These are phyloP conservation scores for Pheosia tremula DNA, from an alignment of 2,888 invertebrate genomes.

Conservation along the genomic window DNA sequence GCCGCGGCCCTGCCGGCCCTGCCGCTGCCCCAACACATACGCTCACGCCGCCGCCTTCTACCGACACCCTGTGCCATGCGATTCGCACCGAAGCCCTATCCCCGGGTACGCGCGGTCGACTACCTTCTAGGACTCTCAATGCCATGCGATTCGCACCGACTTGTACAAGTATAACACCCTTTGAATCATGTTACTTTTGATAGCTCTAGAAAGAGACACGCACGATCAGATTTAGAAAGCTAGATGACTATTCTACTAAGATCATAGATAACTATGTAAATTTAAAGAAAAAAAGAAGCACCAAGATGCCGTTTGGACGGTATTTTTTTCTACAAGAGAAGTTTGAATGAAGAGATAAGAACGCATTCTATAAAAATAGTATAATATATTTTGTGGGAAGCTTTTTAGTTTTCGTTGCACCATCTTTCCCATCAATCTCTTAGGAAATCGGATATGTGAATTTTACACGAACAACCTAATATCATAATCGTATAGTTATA, in stretches of 20 bases:
- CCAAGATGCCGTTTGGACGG: no score
- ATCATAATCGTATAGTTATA: no score
- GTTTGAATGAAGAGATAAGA: no score
- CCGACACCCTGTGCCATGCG: constrained; percentile 62
- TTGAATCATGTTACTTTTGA: background rate
- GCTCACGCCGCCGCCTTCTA: constrained; percentile 65
- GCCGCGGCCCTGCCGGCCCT: constrained; percentile 55
- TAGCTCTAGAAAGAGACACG: background rate
- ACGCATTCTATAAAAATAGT: no score
- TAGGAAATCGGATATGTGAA: no score
- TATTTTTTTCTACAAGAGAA: no score
- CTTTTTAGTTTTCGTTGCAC: no score
- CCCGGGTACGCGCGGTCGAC: constrained; percentile 34
- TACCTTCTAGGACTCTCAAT: constrained; percentile 9
- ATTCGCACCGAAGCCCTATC: constrained; percentile 46
- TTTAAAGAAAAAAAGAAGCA: no score
- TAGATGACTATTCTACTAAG: background rate
- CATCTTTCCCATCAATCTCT: no score
- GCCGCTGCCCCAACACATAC: constrained; percentile 79
- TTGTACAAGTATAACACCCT: background rate
- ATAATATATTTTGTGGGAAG: no score
- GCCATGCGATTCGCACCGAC: constrained; percentile 4
- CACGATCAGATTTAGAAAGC: background rate
- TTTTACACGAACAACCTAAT: no score
- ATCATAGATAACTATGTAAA: background rate